phyloP scores from a whole-genome alignment of 2,888 invertebrate genomes.

The Scrobipalpa costella region DNA sequence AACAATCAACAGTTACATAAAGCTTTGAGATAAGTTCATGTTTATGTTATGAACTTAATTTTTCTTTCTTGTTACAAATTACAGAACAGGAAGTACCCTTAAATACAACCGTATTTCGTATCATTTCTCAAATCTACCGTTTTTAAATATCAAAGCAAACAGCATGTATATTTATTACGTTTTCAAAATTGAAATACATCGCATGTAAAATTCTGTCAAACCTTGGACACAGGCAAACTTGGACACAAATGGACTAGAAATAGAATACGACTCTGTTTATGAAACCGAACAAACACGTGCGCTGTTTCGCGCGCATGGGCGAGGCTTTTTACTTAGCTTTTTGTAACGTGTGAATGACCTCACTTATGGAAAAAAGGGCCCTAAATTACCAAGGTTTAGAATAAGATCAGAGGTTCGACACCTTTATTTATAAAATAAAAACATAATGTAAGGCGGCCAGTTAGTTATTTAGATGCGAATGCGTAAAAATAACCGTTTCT shows the following conservation, averaged over 20 bases:
- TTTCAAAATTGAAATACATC: background rate
- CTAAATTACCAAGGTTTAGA: background rate
- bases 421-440: background rate
- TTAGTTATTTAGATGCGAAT: background rate
- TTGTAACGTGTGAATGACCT: conserved; percentile 10
- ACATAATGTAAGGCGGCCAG: background rate
- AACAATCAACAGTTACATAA: background rate
- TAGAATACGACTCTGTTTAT: conserved; percentile 12
- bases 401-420: conserved; percentile 4
- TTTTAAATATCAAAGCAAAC: too few species aligned
- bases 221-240: background rate
- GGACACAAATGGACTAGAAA: conserved; percentile 6
- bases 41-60: background rate
- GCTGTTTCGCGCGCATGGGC: conserved; percentile 8
- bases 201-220: background rate
- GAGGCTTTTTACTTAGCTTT: conserved; percentile 12
- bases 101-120: too few species aligned
- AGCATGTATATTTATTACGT: too few species aligned
- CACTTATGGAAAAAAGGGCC: background rate
- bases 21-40: background rate
- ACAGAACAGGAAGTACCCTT: too few species aligned
- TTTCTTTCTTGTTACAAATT: too few species aligned
- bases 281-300: conserved; percentile 14
- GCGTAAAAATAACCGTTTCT: too few species aligned
- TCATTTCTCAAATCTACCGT: too few species aligned